Evolutionary conservation across 2,113 vertebrate species (phyloP), one percentile per base, ranked within the genome.

Genomic region (Coregonus clupeaformis): DNA sequence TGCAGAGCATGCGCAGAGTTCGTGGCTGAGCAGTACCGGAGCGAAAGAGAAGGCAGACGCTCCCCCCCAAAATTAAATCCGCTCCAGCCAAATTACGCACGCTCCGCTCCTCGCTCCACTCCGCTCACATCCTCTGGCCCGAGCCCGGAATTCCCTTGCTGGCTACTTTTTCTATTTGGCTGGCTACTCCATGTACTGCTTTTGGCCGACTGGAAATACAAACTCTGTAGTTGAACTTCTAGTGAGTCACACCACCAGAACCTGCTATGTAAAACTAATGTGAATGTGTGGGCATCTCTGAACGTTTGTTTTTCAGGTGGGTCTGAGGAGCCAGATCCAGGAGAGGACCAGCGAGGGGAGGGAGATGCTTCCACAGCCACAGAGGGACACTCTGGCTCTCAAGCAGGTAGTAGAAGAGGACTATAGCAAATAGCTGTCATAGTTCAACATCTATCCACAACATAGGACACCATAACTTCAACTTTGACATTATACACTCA

Each of bases 311-410:
- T 76, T 47, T 11, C 59, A 92, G 92, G 89, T 78, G 84, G 76
- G 6, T 81, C 90, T n/a, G 93, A 92, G n/a, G 91, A 91, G 11
- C 82, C 87, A 27, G 89, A 91, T 12, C 68, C 89, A 1, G 90
- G 74, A 57, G 84, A 90, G 32, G 89, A 87, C 69, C 81, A 79
- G 20, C 83, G 70, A 25, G 70, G 80, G 29, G 29, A 87, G 11
- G 81, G 13, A 12, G 79, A 89, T 24, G 71, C 85, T 6, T 90
- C 84, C 63, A 77, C 80, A 52, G 83, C 80, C 71, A 83, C 82
- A 83, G 90, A 90, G 3, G 89, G 68, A 22, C 80, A 75, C 57
- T 79, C 71, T 63, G 66, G 73, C 25, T 77, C 77, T 47, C 30
- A 78, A 72, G 80, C 85, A 77, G 92, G 91, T 94, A 42, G 36